Conservation (phyloP, 2,888 invertebrate species). For the Cheilosia impressa region DNA sequence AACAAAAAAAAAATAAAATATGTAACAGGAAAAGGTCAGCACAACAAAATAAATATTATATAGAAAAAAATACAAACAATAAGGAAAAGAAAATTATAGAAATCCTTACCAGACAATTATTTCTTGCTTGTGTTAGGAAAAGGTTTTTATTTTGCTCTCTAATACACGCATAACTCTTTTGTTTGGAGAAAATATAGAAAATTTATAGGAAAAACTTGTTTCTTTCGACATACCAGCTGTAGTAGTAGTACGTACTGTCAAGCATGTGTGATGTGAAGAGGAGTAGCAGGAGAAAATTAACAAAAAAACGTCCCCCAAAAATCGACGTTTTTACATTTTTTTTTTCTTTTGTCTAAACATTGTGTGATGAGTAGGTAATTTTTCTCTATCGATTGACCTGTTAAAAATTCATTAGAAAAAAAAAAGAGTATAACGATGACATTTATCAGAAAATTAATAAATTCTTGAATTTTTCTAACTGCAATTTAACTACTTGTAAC, state of each 20-base stretch:
- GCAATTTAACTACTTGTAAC: slow-evolving; percentile 53
- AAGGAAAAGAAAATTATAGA: slow-evolving; percentile 41
- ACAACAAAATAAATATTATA: slow-evolving; percentile 61
- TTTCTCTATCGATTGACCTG: slow-evolving; percentile 71
- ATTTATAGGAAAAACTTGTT: slow-evolving; percentile 55
- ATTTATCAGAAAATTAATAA: slow-evolving; percentile 68
- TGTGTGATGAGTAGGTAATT: slow-evolving; percentile 57
- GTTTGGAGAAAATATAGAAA: slow-evolving; percentile 52
- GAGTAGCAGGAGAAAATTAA: slow-evolving; percentile 71
- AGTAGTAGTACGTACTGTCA: slow-evolving; percentile 70
- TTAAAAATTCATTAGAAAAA: slow-evolving; percentile 75
- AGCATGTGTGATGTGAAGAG: slow-evolving; percentile 74
- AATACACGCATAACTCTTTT: slow-evolving; percentile 18
- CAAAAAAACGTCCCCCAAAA: slow-evolving; percentile 55
- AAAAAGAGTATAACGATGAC: slow-evolving; percentile 64
- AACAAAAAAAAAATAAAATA: slow-evolving; percentile 35
- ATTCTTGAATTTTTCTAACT: slow-evolving; percentile 44
- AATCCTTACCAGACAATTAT: slow-evolving; percentile 69
- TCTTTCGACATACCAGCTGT: slow-evolving; percentile 76
- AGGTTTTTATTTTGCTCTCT: slow-evolving; percentile 32
- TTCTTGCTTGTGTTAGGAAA: slow-evolving; percentile 30
- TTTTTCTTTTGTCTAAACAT: slow-evolving; percentile 37
- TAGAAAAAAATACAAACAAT: slow-evolving; percentile 66
- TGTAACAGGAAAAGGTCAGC: slow-evolving; percentile 65
- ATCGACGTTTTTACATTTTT: slow-evolving; percentile 35